Base-by-base conservation (phyloP, 1,140 invertebrate genomes). In the Papilio helenus region DNA sequence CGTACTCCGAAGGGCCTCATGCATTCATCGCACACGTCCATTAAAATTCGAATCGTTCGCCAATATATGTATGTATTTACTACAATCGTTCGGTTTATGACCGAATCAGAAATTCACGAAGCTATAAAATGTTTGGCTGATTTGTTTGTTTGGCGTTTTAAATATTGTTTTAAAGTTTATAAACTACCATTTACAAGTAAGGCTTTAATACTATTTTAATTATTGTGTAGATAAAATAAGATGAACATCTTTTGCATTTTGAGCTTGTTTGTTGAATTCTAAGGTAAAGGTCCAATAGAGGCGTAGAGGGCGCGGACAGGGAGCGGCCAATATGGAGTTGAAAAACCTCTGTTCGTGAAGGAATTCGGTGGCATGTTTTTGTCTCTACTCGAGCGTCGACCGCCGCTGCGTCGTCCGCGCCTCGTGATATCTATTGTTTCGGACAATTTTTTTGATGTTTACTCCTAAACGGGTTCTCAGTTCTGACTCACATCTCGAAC, bases 291-390 rank as follows among this genome's bases (percentile, higher is more conserved):
- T 12, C 68, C 55, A 72, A 34, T 29, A 34, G 51, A 18, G 20
- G 2, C 42, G 61, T 79, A 55, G 81, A 74, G 51, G 74, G 72
- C 65, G 72, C 58, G 26, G 58, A 58, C 76, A 55, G 20, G 51
- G n/a, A 55, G 51, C 7, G 51, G 58, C 29, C 29, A 61, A 3
- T 55, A 77, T 71, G 39, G 87, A 87, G 90, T 89, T 90, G 81
- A 90, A 90, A 89, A 87, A 90, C 88, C 90, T 92, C 81, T 9
- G 79, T 79, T 84, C 90, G 88, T 92, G 90, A 82, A 87, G 86
- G 90, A 87, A 92, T 92, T 87, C 85, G 89, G 80, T 84, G 81
- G 79, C 76, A 78, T 81, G 83, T 85, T 84, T 87, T 87, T 85
- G 83, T 80, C 80, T 81, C 79, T 79, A 82, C 76, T 79, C 79